Conservation (phyloP, 2,113 vertebrate genomes). For the Theristicus caerulescens region DNA sequence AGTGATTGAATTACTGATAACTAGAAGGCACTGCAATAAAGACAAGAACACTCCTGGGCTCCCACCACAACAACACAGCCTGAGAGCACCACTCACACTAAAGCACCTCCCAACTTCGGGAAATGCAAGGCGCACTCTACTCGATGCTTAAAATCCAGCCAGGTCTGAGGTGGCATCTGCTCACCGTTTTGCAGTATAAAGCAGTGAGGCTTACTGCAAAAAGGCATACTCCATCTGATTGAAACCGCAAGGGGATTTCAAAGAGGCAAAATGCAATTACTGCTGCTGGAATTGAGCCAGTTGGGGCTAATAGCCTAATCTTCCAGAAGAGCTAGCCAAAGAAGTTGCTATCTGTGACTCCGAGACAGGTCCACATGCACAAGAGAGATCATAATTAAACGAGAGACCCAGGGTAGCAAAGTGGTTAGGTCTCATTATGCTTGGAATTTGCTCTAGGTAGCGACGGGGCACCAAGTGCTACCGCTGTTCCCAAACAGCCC, state of each 20-base stretch:
- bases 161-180: neutral
- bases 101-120: neutral
- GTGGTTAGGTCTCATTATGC: neutral
- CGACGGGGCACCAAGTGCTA: neutral
- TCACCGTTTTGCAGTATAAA: neutral
- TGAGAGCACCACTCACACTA: neutral
- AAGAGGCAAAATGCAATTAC: slow-evolving; percentile 38
- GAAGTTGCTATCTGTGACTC: neutral
- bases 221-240: neutral
- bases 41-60: neutral
- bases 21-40: slow-evolving; percentile 13
- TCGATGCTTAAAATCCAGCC: neutral
- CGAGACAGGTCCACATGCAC: neutral
- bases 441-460: neutral
- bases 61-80: neutral
- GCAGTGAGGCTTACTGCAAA: neutral
- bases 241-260: neutral
- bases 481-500: neutral
- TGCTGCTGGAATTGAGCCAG: slow-evolving; percentile 3
- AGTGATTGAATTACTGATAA: slow-evolving; percentile 59
- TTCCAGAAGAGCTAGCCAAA: neutral
- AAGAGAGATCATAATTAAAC: neutral
- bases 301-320: slow-evolving; percentile 13
- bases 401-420: neutral
- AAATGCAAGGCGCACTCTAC: neutral